Percentiles rank a stretch among this genome's conserved stretches.
phyloP scores from a whole-genome alignment of 2,888 invertebrate species.

The Drosophila conformis region DNA sequence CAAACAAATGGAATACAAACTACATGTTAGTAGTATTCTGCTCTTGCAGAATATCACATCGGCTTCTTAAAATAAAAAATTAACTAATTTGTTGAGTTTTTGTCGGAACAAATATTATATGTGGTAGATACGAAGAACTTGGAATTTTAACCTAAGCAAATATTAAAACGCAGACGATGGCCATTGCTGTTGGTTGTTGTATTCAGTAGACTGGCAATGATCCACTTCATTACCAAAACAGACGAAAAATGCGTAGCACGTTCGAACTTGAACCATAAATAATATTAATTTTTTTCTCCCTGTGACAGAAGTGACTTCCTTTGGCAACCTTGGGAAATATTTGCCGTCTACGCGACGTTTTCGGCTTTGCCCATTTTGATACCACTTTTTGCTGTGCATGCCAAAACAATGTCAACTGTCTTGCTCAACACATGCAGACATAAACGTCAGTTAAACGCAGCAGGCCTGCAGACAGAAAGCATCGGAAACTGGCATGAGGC shows the following conservation, averaged over 20 bases:
- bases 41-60: not conserved
- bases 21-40: not conserved
- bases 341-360: conserved; percentile 58
- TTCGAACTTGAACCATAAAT: conserved; percentile 79
- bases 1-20: not conserved
- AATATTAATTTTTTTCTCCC: conserved; percentile 73
- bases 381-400: conserved; percentile 55
- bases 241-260: conserved; percentile 75
- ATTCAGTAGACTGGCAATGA: conserved; percentile 21
- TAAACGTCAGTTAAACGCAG: conserved; percentile 78
- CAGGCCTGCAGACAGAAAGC: conserved; percentile 38
- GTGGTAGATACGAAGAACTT: not conserved
- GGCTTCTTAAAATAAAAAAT: not conserved
- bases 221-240: conserved; percentile 49
- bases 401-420: conserved; percentile 82
- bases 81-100: not conserved
- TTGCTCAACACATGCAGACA: conserved; percentile 85
- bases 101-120: not conserved
- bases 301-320: conserved; percentile 37
- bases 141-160: conserved; percentile 37
- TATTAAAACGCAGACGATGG: conserved; percentile 38
- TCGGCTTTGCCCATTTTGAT: conserved; percentile 61
- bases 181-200: not conserved
- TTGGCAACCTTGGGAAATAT: conserved; percentile 62
- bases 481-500: conserved; percentile 42